Conservation (phyloP, 30 jellyfish, hydroid and myxozoan species). For the Aurelia aurita complex sp. Pacific region DNA sequence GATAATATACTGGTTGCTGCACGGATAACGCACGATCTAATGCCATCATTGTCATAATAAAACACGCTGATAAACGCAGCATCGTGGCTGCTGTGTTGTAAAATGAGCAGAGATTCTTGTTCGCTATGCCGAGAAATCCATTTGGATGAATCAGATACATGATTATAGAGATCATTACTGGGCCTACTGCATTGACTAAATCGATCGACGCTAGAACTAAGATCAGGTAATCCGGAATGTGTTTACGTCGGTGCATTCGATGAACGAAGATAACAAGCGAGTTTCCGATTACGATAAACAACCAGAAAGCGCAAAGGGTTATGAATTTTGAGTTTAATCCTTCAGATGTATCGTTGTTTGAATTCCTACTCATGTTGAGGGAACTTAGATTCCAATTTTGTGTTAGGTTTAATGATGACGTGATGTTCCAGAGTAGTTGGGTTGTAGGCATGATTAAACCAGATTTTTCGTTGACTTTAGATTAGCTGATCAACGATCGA, state of each 20-base stretch:
- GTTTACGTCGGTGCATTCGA: slow-evolving; percentile 48
- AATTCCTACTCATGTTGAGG: too few species aligned
- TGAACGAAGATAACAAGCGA: slow-evolving; percentile 57
- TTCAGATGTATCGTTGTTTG: too few species aligned
- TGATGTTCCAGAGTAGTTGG: too few species aligned
- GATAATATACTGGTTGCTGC: slow-evolving; percentile 70
- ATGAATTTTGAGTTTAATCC: slow-evolving; percentile 20
- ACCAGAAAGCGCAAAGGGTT: slow-evolving; percentile 58
- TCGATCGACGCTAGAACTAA: slow-evolving; percentile 63
- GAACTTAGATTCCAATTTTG: too few species aligned
- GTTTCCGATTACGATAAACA: slow-evolving; percentile 57
- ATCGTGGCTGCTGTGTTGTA: slow-evolving; percentile 78
- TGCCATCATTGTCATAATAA: slow-evolving; percentile 84
- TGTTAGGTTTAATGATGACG: too few species aligned
- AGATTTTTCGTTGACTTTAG: too few species aligned
- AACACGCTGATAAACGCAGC: slow-evolving; percentile 83
- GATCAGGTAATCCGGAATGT: slow-evolving; percentile 68
- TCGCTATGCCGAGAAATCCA: slow-evolving; percentile 32
- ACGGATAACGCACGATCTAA: slow-evolving; percentile 93
- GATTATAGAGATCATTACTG: slow-evolving; percentile 55
- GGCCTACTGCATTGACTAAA: slow-evolving; percentile 61
- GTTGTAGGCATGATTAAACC: too few species aligned
- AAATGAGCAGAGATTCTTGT: slow-evolving; percentile 48
- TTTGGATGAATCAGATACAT: slow-evolving; percentile 56
- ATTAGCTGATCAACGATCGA: too few species aligned